A percentile compares a stretch with the other conserved stretches of the same genome.
Evolutionary conservation across 2,888 invertebrate genomes (phyloP).

Genomic region (Agrotis exclamationis): DNA sequence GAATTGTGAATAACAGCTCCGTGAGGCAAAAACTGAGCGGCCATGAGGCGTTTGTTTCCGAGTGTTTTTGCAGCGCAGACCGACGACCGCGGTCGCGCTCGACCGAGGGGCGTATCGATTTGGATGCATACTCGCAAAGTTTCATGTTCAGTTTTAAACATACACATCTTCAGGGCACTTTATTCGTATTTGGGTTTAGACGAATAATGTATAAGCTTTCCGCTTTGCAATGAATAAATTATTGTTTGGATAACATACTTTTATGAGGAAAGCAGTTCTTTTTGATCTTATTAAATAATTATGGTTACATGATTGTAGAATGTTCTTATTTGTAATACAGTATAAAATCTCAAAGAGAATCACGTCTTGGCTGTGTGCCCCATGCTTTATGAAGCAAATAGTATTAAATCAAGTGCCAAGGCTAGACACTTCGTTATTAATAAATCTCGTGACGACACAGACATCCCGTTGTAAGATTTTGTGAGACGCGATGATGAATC

Average conservation of each 20-base stretch:
- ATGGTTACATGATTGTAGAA: slow-evolving; percentile 1
- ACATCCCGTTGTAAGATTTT: slow-evolving; percentile 9
- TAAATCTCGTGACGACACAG: slow-evolving; percentile 50
- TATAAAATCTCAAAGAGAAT: slow-evolving; percentile 38
- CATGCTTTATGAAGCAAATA: slow-evolving; percentile 54
- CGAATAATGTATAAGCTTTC: slow-evolving; percentile 11
- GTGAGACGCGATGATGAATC: background rate
- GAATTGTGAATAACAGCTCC: slow-evolving; percentile 63
- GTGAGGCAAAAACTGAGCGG: slow-evolving; percentile 72
- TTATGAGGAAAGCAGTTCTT: background rate
- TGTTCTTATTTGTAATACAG: slow-evolving; percentile 12
- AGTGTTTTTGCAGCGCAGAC: slow-evolving; percentile 71
- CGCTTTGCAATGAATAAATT: slow-evolving; percentile 22
- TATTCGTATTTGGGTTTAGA: slow-evolving; percentile 19
- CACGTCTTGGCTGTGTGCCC: slow-evolving; percentile 64
- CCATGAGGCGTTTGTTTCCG: slow-evolving; percentile 75
- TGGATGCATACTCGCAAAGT: slow-evolving; percentile 63
- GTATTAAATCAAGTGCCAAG: slow-evolving; percentile 70
- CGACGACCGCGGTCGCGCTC: slow-evolving; percentile 49
- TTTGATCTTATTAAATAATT: slow-evolving; percentile 28
- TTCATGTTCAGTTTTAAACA: slow-evolving; percentile 56
- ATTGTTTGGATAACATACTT: slow-evolving; percentile 26
- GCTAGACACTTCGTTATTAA: slow-evolving; percentile 60
- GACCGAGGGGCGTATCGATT: slow-evolving; percentile 69
- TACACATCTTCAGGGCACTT: slow-evolving; percentile 27